Evolutionary conservation across 1,140 invertebrate genomes (phyloP).

Genomic region (Luehdorfia chinensis): DNA sequence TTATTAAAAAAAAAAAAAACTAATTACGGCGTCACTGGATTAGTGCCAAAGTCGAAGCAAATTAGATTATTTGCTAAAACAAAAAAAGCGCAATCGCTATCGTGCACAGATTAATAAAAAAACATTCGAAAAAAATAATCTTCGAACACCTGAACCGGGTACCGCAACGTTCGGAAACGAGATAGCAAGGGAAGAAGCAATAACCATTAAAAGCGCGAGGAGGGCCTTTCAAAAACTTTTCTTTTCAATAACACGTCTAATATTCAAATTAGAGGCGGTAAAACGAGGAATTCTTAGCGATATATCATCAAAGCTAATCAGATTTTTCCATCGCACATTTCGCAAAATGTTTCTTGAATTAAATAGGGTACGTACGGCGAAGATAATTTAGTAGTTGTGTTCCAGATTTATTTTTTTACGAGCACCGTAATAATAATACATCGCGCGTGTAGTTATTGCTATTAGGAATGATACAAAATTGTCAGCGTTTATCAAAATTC

Average conservation of each 20-base stretch:
- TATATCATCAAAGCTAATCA: conserved; percentile 74
- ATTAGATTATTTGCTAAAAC: too few relatives aligned
- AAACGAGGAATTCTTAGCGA: conserved; percentile 57
- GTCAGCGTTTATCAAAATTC: conserved; percentile 14
- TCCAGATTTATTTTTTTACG: conserved; percentile 20
- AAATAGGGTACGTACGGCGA: conserved; percentile 36
- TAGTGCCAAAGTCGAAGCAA: not conserved
- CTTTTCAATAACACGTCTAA: conserved; percentile 75
- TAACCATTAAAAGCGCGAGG: conserved; percentile 70
- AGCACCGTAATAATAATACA: conserved; percentile 5
- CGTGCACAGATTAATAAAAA: too few relatives aligned
- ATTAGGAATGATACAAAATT: conserved; percentile 11
- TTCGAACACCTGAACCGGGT: conserved; percentile 52
- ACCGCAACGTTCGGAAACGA: conserved; percentile 48
- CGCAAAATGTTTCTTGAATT: conserved; percentile 46
- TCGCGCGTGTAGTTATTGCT: conserved; percentile 5
- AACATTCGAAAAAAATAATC: conserved; percentile 32
- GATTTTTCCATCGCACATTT: conserved; percentile 63
- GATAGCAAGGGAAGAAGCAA: conserved; percentile 64
- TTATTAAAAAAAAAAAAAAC: conserved; percentile 3
- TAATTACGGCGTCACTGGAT: conserved; percentile 4
- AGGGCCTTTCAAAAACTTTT: conserved; percentile 67
- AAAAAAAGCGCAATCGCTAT: too few relatives aligned
- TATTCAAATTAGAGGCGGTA: conserved; percentile 73
- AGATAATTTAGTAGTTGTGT: conserved; percentile 41